Percentiles rank a stretch among this genome's conserved stretches.
phyloP scores from a whole-genome alignment of 2,888 invertebrate genomes.

The Dinocampus coccinellae region DNA sequence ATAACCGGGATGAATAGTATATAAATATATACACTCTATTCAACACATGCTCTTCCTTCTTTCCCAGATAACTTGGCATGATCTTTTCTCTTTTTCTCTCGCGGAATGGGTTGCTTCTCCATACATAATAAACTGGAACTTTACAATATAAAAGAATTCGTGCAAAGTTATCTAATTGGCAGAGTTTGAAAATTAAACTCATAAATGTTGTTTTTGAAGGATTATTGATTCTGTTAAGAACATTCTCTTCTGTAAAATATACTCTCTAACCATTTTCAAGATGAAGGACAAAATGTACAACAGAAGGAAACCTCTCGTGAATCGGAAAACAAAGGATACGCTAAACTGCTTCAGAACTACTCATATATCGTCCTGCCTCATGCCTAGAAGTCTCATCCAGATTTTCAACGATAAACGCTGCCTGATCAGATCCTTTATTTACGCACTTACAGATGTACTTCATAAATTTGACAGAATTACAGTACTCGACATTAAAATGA shows the following conservation, averaged over 20 bases:
- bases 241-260: constrained; percentile 32
- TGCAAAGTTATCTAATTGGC: constrained; percentile 58
- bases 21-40: too few relatives aligned
- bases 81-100: too few relatives aligned
- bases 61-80: too few relatives aligned
- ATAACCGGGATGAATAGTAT: too few relatives aligned
- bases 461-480: constrained; percentile 57
- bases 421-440: too few relatives aligned
- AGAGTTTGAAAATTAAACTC: constrained; percentile 60
- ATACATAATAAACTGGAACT: too few relatives aligned
- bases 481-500: too few relatives aligned
- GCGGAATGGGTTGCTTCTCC: too few relatives aligned
- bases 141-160: constrained; percentile 54
- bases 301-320: too few relatives aligned
- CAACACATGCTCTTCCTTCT: too few relatives aligned
- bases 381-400: constrained; percentile 50
- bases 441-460: constrained; percentile 57
- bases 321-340: constrained; percentile 5
- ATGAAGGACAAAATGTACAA: constrained; percentile 51
- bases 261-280: constrained; percentile 54
- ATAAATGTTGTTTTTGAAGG: constrained; percentile 46
- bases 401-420: constrained; percentile 35
- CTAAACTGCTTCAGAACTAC: too few relatives aligned
- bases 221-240: background rate
- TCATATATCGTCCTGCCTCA: constrained; percentile 54